Evolutionary conservation across 2,888 invertebrate genomes (phyloP).

Genomic region (Aproaerema taeniolella): DNA sequence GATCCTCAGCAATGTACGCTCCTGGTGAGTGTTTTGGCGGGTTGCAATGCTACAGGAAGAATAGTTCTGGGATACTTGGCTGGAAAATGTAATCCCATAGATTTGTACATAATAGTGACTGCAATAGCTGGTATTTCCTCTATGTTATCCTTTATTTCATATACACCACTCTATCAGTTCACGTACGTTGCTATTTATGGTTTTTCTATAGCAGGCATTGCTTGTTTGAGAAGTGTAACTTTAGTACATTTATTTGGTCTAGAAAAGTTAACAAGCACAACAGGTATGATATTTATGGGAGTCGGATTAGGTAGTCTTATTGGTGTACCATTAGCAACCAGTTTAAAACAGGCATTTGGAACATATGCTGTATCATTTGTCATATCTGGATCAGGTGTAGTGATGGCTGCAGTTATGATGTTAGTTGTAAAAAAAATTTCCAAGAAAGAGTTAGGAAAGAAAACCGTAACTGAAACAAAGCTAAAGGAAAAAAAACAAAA

Average conservation of each 20-base stretch:
- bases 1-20: conserved; percentile 10
- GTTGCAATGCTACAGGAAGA: conserved; percentile 15
- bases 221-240: conserved; percentile 14
- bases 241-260: conserved; percentile 17
- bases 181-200: conserved; percentile 14
- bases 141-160: conserved; percentile 9
- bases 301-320: conserved; percentile 16
- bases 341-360: conserved; percentile 4
- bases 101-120: conserved; percentile 9
- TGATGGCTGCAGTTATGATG: too few relatives aligned
- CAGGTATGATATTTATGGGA: conserved; percentile 17
- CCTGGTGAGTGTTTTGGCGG: conserved; percentile 15
- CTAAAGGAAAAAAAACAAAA: too few relatives aligned
- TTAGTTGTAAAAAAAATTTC: too few relatives aligned
- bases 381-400: too few relatives aligned
- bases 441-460: too few relatives aligned
- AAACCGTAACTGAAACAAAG: too few relatives aligned
- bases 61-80: conserved; percentile 14
- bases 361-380: too few relatives aligned
- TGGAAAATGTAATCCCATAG: conserved; percentile 9
- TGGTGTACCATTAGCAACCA: conserved; percentile 11
- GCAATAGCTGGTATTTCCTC: conserved; percentile 10
- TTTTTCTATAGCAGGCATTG: conserved; percentile 11
- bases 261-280: conserved; percentile 19
- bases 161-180: conserved; percentile 15